Evolutionary conservation across 2,797 vertebrate species (phyloP), one percentile per base, ranked within the genome.

Genomic region (Cottoperca gobio): DNA sequence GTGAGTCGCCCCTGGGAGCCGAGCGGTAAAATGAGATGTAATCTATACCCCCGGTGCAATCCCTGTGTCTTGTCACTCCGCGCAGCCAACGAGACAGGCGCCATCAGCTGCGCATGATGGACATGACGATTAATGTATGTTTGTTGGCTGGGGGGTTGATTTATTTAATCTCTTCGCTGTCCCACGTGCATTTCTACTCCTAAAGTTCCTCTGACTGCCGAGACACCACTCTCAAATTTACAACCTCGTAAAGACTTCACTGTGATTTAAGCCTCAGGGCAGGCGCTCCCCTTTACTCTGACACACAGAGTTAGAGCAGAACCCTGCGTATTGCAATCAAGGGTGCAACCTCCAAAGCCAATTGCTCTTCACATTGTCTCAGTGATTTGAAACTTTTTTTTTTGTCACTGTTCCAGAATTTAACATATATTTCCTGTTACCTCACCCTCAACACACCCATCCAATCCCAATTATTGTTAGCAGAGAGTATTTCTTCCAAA

Each of bases 141-240:
- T 80, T 83, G 75, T 71, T 74, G 55, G 70, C 86, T 74, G 45
- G 48, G 52, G 52, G 43, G 71, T 67, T 93, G 91, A 94, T 94
- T 94, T 91, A 94, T 86, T 74, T 68, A 73, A 84, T 89, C 80
- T 87, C 57, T 28, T 61, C 62, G 63, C 73, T 21, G 61, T 89
- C 87, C 70, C 71, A 78, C 78, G 31, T 81, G 79, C 83, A 54
- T 89, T 91, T 88, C 76, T 59, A 43, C 84, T 89, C 72, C 82
- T 87, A 59, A 93, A 92, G 88, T 91, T 88, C 71, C 69, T 83
- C 73, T 69, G 78, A 81, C 90, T 88, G 80, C 83, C 13, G 74
- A 83, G 93, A 87, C 88, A 82, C 86, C 77, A 13, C 63, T 78
- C 84, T 90, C 73, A 72, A 81, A 94, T 95, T 93, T 95, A 94